These are phyloP conservation scores for Diadophis punctatus DNA, from an alignment of 2,113 vertebrate species.

Conservation along the genomic window DNA sequence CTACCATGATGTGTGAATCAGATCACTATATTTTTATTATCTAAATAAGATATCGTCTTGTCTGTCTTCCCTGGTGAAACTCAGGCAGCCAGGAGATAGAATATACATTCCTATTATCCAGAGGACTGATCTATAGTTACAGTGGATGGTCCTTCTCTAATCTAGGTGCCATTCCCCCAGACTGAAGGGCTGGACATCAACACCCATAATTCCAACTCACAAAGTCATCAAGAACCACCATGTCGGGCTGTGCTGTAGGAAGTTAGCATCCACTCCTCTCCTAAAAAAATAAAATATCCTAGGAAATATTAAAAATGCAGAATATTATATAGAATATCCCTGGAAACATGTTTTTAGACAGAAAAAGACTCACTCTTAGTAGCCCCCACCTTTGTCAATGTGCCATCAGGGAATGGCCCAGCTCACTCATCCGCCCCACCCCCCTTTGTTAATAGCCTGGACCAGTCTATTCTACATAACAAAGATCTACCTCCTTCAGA, in stretches of 20 bases:
- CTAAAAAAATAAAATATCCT: no score
- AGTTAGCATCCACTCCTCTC: no score
- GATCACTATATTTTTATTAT: not conserved
- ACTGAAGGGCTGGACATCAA: not conserved
- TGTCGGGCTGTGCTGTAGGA: not conserved
- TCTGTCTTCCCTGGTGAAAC: not conserved
- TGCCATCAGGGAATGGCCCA: no score
- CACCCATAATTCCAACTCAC: not conserved
- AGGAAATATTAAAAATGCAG: no score
- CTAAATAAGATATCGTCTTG: not conserved
- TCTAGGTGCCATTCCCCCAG: not conserved
- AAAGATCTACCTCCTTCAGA: no score
- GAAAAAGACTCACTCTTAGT: no score
- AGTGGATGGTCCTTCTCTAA: not conserved
- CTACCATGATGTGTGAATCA: not conserved
- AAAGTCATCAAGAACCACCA: not conserved
- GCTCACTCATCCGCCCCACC: no score
- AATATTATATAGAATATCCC: no score
- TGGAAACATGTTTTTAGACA: no score
- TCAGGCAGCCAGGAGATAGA: not conserved
- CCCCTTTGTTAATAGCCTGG: no score
- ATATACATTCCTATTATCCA: not conserved
- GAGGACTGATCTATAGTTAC: not conserved
- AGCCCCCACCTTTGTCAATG: no score
- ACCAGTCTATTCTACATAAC: no score